Percentiles rank a stretch among this genome's conserved stretches.
phyloP scores from a whole-genome alignment of 1,140 invertebrate species.

The Zaprionus vittiger region DNA sequence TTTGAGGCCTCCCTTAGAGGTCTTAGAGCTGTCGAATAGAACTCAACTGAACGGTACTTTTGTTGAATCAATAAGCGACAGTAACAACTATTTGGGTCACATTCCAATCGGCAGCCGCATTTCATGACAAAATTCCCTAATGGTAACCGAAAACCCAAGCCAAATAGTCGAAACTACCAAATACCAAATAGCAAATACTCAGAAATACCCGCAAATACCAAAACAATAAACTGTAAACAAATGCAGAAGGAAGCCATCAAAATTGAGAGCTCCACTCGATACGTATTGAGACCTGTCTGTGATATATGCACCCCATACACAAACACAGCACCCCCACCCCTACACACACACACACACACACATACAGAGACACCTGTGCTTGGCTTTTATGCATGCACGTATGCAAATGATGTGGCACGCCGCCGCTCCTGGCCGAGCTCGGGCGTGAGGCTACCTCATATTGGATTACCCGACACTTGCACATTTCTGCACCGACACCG shows the following conservation, averaged over 20 bases:
- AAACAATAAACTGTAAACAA: constrained; percentile 83
- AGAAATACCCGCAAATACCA: constrained; percentile 36
- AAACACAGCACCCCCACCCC: not conserved
- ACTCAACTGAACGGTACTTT: constrained; percentile 56
- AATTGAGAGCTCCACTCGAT: constrained; percentile 78
- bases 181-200: constrained; percentile 26
- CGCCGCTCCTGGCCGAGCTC: constrained; percentile 3
- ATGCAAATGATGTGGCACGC: constrained; percentile 73
- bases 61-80: constrained; percentile 84
- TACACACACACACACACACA: constrained; percentile 21
- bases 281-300: constrained; percentile 60
- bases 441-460: constrained; percentile 52
- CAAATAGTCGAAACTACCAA: constrained; percentile 37
- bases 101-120: constrained; percentile 71
- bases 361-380: constrained; percentile 19
- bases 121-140: constrained; percentile 83
- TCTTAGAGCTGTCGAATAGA: constrained; percentile 67
- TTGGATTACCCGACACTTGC: constrained; percentile 80
- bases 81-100: constrained; percentile 78
- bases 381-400: constrained; percentile 53
- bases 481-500: constrained; percentile 80
- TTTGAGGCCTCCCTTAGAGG: constrained; percentile 42
- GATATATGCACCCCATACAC: constrained; percentile 29
- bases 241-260: constrained; percentile 74
- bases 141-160: constrained; percentile 64